These are phyloP conservation scores for Dipus sagitta DNA, from an alignment of 2,797 vertebrate genomes.

Conservation along the genomic window DNA sequence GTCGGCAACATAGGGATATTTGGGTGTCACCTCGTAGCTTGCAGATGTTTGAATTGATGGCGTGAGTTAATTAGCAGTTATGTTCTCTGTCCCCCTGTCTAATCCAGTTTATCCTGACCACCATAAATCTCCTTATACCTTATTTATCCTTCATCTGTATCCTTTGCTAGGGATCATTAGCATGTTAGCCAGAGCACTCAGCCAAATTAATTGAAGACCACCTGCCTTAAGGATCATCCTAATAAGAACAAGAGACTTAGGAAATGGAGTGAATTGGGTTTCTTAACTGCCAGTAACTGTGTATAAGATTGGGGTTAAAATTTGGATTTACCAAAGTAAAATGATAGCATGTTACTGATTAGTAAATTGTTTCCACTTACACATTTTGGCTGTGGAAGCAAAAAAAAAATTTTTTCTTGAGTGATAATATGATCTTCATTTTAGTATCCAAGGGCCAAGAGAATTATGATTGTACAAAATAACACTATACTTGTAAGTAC, in stretches of 20 bases:
- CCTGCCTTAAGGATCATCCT: conserved; percentile 79
- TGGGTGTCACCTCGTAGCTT: conserved; percentile 78
- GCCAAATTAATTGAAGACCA: conserved; percentile 83
- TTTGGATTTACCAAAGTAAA: neutral
- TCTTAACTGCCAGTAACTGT: conserved; percentile 79
- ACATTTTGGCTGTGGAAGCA: neutral
- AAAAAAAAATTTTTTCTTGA: conserved; percentile 45
- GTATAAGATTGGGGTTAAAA: conserved; percentile 76
- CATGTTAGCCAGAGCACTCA: conserved; percentile 80
- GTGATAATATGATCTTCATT: conserved; percentile 14
- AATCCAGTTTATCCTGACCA: conserved; percentile 70
- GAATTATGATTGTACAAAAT: conserved; percentile 49
- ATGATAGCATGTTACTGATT: neutral
- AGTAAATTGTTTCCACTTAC: neutral
- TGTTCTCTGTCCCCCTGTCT: conserved; percentile 80
- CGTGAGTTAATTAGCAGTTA: conserved; percentile 82
- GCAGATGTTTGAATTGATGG: conserved; percentile 72
- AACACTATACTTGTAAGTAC: conserved; percentile 10
- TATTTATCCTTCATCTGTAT: conserved; percentile 62
- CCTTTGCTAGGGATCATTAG: conserved; percentile 81
- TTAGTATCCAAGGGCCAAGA: conserved; percentile 3
- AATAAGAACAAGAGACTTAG: conserved; percentile 77
- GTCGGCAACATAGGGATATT: conserved; percentile 30
- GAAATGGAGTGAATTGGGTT: conserved; percentile 79
- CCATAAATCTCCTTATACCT: conserved; percentile 73